Conservation (phyloP, 2,113 vertebrate species). For the Pyrgilauda ruficollis region DNA sequence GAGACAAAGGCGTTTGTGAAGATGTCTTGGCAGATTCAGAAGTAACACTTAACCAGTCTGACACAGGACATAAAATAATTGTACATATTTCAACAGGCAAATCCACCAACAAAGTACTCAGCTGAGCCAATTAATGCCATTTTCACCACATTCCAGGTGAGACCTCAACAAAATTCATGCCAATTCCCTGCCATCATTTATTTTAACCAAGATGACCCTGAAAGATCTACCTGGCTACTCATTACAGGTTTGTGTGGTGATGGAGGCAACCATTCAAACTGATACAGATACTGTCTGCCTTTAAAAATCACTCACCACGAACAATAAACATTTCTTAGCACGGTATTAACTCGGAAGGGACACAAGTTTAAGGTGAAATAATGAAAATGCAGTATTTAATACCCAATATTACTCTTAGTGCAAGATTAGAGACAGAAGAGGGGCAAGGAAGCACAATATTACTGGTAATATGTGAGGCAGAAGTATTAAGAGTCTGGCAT, state of each 20-base stretch:
- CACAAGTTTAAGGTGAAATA: background rate
- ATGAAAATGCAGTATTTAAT: background rate
- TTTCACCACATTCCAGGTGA: background rate
- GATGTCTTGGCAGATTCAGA: background rate
- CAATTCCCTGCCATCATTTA: background rate
- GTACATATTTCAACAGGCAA: background rate
- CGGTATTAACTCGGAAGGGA: background rate
- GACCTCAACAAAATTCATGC: background rate
- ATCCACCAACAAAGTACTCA: background rate
- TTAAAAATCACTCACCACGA: background rate
- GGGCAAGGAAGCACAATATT: background rate
- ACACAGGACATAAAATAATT: background rate
- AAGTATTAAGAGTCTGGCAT: background rate
- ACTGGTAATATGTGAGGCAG: background rate
- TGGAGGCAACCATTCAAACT: background rate
- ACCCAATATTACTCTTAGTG: background rate
- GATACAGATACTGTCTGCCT: background rate
- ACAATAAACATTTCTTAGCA: background rate
- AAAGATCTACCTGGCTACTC: background rate
- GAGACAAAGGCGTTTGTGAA: background rate
- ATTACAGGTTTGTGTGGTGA: background rate
- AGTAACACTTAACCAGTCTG: background rate
- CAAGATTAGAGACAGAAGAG: background rate
- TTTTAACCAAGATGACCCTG: background rate
- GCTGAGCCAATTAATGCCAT: background rate